These are phyloP conservation scores for Zaprionus bogoriensis DNA, from an alignment of 2,888 invertebrate genomes.

Conservation along the genomic window DNA sequence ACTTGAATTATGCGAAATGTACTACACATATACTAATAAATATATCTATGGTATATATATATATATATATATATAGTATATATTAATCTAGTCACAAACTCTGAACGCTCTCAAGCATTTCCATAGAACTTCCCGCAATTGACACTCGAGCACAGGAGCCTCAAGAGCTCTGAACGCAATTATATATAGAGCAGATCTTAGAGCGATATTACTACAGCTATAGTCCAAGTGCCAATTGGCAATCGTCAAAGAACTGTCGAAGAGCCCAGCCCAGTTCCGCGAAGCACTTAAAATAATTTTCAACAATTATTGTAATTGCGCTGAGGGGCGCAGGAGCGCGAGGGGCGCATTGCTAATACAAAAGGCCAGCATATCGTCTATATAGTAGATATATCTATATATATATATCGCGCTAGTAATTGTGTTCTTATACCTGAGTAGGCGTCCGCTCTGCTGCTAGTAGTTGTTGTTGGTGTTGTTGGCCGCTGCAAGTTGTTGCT, in stretches of 20 bases:
- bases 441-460: background rate
- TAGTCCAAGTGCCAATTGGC: background rate
- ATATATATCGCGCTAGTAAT: background rate
- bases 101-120: no score
- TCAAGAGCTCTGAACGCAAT: background rate
- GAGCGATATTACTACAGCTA: background rate
- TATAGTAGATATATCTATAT: background rate
- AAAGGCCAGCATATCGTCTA: background rate
- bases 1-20: no score
- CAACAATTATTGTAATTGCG: background rate
- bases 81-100: no score
- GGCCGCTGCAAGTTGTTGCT: background rate
- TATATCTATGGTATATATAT: no score
- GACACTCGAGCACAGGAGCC: background rate
- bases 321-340: no score
- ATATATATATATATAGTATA: background rate
- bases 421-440: background rate
- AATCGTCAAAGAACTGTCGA: no score
- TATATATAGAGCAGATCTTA: background rate
- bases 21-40: no score
- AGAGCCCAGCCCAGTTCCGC: background rate
- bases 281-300: background rate
- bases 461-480: background rate
- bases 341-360: background rate
- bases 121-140: background rate